Conservation (phyloP, 2,888 invertebrate genomes). For the Ophonus ardosiacus region DNA sequence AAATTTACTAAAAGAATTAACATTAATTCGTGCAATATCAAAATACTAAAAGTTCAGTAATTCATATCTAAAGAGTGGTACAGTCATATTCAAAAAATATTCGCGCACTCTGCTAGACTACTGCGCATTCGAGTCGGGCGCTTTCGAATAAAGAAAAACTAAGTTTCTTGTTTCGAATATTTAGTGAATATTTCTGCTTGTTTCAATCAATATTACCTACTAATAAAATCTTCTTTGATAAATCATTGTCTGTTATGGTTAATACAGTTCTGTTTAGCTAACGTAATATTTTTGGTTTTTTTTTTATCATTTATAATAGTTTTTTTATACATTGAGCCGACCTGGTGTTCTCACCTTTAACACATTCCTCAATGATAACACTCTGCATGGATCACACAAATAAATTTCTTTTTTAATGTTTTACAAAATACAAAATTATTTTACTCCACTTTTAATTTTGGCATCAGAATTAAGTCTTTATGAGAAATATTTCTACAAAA, state of each 20-base stretch:
- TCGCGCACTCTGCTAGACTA: slow-evolving; percentile 23
- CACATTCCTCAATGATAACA: slow-evolving; percentile 61
- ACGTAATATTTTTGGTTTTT: slow-evolving; percentile 54
- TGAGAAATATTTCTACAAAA: slow-evolving; percentile 47
- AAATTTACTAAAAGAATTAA: slow-evolving; percentile 64
- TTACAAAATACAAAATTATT: slow-evolving; percentile 61
- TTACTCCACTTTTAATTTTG: slow-evolving; percentile 57
- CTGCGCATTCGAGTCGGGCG: slow-evolving; percentile 11
- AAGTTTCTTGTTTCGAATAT: slow-evolving; percentile 33
- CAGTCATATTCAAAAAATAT: slow-evolving; percentile 56
- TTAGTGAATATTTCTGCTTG: slow-evolving; percentile 53
- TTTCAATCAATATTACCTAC: slow-evolving; percentile 55
- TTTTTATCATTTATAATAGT: slow-evolving; percentile 57
- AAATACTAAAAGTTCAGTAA: slow-evolving; percentile 63
- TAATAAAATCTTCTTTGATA: slow-evolving; percentile 62
- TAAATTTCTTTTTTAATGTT: slow-evolving; percentile 46
- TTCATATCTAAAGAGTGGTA: slow-evolving; percentile 59
- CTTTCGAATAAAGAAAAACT: not conserved
- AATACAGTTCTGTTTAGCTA: slow-evolving; percentile 60
- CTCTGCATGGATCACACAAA: slow-evolving; percentile 64
- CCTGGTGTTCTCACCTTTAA: slow-evolving; percentile 62
- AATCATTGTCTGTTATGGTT: slow-evolving; percentile 63
- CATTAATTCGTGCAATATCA: slow-evolving; percentile 64
- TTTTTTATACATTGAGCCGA: slow-evolving; percentile 60
- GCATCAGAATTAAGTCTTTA: slow-evolving; percentile 63